Percentiles rank a stretch among this genome's conserved stretches.
phyloP scores from a whole-genome alignment of 1,140 invertebrate genomes.

The Drosophila nigromelanica region DNA sequence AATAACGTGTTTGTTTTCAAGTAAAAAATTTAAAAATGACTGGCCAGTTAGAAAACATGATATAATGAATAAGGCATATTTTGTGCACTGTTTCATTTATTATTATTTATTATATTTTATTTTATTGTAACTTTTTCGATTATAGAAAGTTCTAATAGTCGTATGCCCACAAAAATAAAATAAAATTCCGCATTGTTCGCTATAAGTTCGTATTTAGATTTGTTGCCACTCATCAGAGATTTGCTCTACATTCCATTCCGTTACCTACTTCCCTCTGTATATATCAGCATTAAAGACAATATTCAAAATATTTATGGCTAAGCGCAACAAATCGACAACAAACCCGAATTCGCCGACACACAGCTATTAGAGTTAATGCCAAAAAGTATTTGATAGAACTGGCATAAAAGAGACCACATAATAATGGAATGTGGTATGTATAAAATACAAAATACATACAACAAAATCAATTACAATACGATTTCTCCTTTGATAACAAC shows the following conservation, averaged over 20 bases:
- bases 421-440: conserved; percentile 47
- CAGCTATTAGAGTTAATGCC: conserved; percentile 58
- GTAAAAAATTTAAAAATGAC: too few relatives aligned
- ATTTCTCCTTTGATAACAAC: conserved; percentile 72
- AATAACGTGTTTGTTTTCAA: too few relatives aligned
- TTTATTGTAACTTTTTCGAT: too few relatives aligned
- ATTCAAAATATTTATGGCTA: conserved; percentile 26
- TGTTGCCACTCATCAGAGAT: background rate
- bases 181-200: too few relatives aligned
- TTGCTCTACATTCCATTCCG: conserved; percentile 2
- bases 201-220: too few relatives aligned
- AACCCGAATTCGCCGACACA: conserved; percentile 60
- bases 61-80: too few relatives aligned
- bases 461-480: conserved; percentile 74
- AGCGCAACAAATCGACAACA: conserved; percentile 48
- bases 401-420: conserved; percentile 46
- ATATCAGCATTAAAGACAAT: conserved; percentile 12
- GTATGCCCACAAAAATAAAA: too few relatives aligned
- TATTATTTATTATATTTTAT: too few relatives aligned
- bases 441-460: conserved; percentile 40
- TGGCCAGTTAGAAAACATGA: too few relatives aligned
- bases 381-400: conserved; percentile 44
- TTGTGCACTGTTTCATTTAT: too few relatives aligned
- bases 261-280: background rate
- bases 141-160: too few relatives aligned